Evolutionary conservation across 2,797 vertebrate species (phyloP).

Genomic region (Enteromius anoplus): DNA sequence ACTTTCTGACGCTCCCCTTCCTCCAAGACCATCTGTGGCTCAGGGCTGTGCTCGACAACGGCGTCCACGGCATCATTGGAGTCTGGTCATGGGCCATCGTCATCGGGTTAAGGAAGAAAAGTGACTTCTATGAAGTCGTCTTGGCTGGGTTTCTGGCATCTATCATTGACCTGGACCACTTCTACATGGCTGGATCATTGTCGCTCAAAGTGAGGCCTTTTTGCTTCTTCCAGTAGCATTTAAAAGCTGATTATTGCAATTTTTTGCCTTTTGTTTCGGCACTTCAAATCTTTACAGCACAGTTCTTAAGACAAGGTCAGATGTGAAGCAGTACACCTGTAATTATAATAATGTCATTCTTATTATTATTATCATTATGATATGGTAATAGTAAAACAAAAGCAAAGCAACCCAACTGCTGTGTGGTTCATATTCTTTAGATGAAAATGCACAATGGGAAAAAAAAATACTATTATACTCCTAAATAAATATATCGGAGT

Average conservation of each 20-base stretch:
- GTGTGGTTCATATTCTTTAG: too few species aligned
- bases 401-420: too few species aligned
- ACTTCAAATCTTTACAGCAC: neutral
- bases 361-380: too few species aligned
- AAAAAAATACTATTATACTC: too few species aligned
- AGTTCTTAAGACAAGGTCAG: neutral
- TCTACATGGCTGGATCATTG: conserved; percentile 88
- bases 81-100: conserved; percentile 97
- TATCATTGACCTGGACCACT: conserved; percentile 93
- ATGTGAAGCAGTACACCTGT: neutral
- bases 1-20: conserved; percentile 79
- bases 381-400: too few species aligned
- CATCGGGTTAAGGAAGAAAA: conserved; percentile 89
- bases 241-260: neutral
- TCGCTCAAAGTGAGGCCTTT: conserved; percentile 85
- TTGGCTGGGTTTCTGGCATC: conserved; percentile 92
- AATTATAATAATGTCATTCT: neutral
- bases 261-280: neutral
- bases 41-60: conserved; percentile 86
- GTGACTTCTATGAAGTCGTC: conserved; percentile 88
- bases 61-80: conserved; percentile 86
- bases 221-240: neutral
- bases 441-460: too few species aligned
- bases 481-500: too few species aligned
- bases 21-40: conserved; percentile 90